Base-by-base conservation (phyloP, 1,140 invertebrate genomes). In the Chrysomallon squamiferum region DNA sequence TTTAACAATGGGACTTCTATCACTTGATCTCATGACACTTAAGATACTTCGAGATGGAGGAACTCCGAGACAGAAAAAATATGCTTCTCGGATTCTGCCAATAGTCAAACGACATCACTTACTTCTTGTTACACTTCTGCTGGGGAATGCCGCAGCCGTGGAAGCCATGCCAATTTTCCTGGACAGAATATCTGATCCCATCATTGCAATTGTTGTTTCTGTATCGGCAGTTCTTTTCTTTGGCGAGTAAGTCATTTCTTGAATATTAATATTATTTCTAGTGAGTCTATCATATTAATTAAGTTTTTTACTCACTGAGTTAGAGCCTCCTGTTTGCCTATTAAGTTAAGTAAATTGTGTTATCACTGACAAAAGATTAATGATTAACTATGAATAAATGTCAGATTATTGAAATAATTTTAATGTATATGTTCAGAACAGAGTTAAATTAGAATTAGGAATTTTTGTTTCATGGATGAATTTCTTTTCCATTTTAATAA, bases 141-240 rank as follows among this genome's bases (percentile, higher is more conserved):
- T 85, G 59, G 75, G 74, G 7, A 85, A 85, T 73, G 80, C 83
- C 35, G 77, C 63, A 35, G 76, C 77, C n/a, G 82, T 85, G 5
- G 84, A 85, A 68, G 71, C 82, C 20, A 84, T 85, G 82, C 84
- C 84, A 35, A 77, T 85, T n/a, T 85, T 82, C 60, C 57, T 85
- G 38, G 82, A 85, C 61, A 59, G 71, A 25, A 73, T 85, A 3
- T 84, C 81, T 0, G 72, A 78, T 61, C 82, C 82, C 25, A 59
- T 84, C 15, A 80, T 72, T 50, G 83, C 84, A 6, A 77, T 85
- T 59, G 29, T 72, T 30, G 79, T 84, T 1, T 85, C 83, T 30
- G 79, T 84, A 7, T 82, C 81, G 30, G 82, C 81, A 52, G 84
- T 85, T 13, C 71, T 85, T 1, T 63, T 85, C 25, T 85, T 85